phyloP scores from a whole-genome alignment of 2,797 vertebrate species.

The Enteromius afrohamiltoni region DNA sequence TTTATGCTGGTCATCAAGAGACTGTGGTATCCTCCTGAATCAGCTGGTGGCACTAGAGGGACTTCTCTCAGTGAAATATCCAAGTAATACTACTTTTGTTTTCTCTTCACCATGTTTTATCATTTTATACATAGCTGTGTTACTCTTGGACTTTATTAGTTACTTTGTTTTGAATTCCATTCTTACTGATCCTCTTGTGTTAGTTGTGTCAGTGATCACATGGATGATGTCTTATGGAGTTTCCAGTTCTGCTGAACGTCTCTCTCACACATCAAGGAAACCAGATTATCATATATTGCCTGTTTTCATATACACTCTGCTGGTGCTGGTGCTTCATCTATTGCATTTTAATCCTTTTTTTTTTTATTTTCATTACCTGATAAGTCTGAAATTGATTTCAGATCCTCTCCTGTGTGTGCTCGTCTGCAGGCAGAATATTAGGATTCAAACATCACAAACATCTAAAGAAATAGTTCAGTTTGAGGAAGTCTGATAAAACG shows the following conservation, averaged over 20 bases:
- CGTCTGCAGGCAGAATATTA: background rate
- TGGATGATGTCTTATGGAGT: background rate
- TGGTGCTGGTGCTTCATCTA: background rate
- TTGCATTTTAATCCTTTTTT: too few relatives aligned
- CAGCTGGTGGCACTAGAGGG: background rate
- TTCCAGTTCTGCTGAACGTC: background rate
- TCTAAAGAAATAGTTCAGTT: background rate
- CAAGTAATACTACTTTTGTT: background rate
- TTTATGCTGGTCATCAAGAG: background rate
- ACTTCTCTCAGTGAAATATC: background rate
- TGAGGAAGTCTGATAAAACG: background rate
- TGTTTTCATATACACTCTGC: background rate
- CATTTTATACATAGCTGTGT: background rate
- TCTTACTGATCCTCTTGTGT: rapidly evolving
- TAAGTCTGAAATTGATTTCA: background rate
- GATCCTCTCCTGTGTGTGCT: too few relatives aligned
- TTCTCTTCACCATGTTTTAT: background rate
- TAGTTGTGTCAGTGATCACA: background rate
- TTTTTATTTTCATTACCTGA: background rate
- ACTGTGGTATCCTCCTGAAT: background rate
- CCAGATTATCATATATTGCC: background rate
- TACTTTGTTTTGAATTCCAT: rapidly evolving
- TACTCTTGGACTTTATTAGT: background rate
- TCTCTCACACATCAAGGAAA: background rate
- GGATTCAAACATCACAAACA: background rate